Conservation (phyloP, 2,888 invertebrate genomes). For the Kryphioiulus occultus region DNA sequence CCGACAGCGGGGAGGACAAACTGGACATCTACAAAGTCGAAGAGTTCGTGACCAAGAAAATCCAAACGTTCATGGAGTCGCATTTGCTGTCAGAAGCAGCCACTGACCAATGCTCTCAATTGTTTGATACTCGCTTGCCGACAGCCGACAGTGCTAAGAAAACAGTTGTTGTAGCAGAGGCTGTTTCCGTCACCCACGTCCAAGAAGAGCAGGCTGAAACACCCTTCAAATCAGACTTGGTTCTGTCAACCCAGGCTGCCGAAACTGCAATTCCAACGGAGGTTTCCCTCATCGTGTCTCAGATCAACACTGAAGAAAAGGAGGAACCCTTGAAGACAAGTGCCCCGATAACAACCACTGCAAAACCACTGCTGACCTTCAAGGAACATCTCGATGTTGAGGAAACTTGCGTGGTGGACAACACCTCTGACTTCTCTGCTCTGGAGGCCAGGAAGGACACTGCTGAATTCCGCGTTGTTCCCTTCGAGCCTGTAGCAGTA, state of each 20-base stretch:
- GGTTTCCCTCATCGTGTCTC: slow-evolving; percentile 11
- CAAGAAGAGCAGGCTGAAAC: slow-evolving; percentile 24
- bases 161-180: slow-evolving; percentile 49
- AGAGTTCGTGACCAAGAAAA: not conserved
- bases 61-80: slow-evolving; percentile 12
- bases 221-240: not conserved
- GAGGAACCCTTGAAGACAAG: slow-evolving; percentile 41
- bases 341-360: slow-evolving; percentile 31
- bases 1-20: slow-evolving; percentile 53
- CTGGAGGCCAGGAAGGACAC: slow-evolving; percentile 21
- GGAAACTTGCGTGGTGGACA: slow-evolving; percentile 44
- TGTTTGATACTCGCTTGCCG: slow-evolving; percentile 45
- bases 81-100: slow-evolving; percentile 32
- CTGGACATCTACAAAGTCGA: slow-evolving; percentile 45
- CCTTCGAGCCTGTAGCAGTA: slow-evolving; percentile 71
- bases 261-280: not conserved
- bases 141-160: slow-evolving; percentile 27
- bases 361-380: slow-evolving; percentile 35
- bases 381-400: slow-evolving; percentile 50
- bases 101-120: not conserved
- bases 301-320: slow-evolving; percentile 31
- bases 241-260: not conserved
- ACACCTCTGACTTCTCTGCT: not conserved
- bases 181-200: slow-evolving; percentile 45
- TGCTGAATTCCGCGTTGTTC: slow-evolving; percentile 61